Base-by-base conservation (phyloP, 2,113 vertebrate species). In the Carassius auratus region DNA sequence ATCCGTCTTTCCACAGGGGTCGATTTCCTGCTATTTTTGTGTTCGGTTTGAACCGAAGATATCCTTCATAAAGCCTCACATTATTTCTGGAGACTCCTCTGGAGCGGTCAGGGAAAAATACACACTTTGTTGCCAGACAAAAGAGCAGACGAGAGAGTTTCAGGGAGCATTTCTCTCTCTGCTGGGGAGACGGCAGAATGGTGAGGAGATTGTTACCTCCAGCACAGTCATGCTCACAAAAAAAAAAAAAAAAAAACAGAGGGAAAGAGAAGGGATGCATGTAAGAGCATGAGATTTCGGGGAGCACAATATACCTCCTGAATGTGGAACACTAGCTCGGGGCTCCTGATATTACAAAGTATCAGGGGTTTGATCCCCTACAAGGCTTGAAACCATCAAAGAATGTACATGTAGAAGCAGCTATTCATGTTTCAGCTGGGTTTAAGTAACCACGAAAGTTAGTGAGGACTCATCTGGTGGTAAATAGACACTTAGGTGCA, bases 101-200 rank as follows among this genome's bases (percentile, higher is more conserved):
- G 66, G 23, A 45, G 84, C 77, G 81, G 33, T 61, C 66, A 61
- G 38, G 21, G 38, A 77, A 85, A 85, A 85, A 78, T 69, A 69
- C 61, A 81, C 84, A 73, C 52, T 85, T 85, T 85, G 66, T 69
- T 71, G 23, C 50, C 76, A 48, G 38, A 85, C 77, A 74, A 55
- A 62, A 81, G 64, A 45, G n/a, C n/a, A 68, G 26, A 76, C 4
- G 15, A 84, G 36, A 76, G 55, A 59, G n/a, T 69, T 42, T 76
- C 45, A 45, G 74, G 1, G n/a, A 30, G 76, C 21, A 61, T 61
- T 69, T 68, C 33, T 80, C 14, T 71, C 4, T 81, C 62, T 68
- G 45, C 23, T 81, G 79, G 79, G 26, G 61, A 26, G n/a, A 81
- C 33, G 13, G 19, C 15, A 38, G 33, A 57, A 78, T 33, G 76